Percentiles rank a stretch among this genome's conserved stretches.
phyloP scores from a whole-genome alignment of 2,888 invertebrate species.

The Drosophila basisetae region DNA sequence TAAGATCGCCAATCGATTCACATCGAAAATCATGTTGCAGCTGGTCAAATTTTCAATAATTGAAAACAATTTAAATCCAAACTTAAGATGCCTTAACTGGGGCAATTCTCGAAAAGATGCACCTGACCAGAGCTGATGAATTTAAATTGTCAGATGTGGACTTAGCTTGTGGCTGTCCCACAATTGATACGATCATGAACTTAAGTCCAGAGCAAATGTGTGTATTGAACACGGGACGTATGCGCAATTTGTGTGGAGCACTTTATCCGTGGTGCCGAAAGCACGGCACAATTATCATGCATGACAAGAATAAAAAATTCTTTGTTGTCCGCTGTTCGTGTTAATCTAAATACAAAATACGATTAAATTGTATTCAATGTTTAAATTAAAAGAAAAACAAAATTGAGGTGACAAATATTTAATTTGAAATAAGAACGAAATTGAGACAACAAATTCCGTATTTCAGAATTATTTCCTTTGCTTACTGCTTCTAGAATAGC shows the following conservation, averaged over 20 bases:
- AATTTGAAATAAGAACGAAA: background rate
- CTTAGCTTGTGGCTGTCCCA: constrained; percentile 14
- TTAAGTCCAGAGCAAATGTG: constrained; percentile 36
- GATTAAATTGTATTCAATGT: background rate
- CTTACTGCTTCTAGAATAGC: background rate
- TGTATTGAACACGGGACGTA: constrained; percentile 41
- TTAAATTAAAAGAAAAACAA: background rate
- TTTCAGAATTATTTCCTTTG: too few relatives aligned
- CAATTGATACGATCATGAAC: constrained; percentile 78
- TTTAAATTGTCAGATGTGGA: constrained; percentile 42
- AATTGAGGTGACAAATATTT: background rate
- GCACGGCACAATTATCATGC: background rate
- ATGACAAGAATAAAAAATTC: background rate
- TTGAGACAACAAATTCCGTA: too few relatives aligned
- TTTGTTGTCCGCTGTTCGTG: background rate
- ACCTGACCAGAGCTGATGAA: constrained; percentile 42
- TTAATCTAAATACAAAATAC: background rate
- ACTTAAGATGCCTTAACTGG: constrained; percentile 21
- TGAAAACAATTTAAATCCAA: constrained; percentile 32
- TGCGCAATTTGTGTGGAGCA: constrained; percentile 31
- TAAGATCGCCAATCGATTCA: background rate
- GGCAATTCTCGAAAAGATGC: constrained; percentile 43
- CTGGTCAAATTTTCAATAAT: constrained; percentile 25
- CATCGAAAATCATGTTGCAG: constrained; percentile 15
- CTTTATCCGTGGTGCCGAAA: background rate